A percentile compares a stretch with the other conserved stretches of the same genome.
phyloP scores from a whole-genome alignment of 2,888 invertebrate species.

The Drosophila sordidula region DNA sequence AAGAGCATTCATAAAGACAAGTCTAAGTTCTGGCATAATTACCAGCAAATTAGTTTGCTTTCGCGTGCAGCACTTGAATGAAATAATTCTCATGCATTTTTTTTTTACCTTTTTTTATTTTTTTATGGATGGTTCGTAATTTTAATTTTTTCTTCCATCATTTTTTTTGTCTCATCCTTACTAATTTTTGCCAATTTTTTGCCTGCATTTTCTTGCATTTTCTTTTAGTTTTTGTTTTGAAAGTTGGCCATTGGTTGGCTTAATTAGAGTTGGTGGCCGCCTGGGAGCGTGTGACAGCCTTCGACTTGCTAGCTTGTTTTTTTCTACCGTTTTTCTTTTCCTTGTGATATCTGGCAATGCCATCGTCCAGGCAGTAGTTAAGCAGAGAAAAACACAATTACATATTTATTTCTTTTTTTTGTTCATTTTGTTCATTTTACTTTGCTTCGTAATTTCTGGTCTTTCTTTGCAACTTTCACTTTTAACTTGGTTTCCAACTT shows the following conservation, averaged over 20 bases:
- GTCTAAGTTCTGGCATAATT: conserved; percentile 53
- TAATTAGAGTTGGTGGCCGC: conserved; percentile 63
- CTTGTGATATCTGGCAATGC: conserved; percentile 38
- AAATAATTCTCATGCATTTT: conserved; percentile 56
- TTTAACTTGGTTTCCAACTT: conserved; percentile 59
- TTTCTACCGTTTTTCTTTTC: conserved; percentile 28
- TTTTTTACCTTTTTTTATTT: background rate
- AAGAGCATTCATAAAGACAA: conserved; percentile 51
- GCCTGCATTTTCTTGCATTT: background rate
- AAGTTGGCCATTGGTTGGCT: conserved; percentile 62
- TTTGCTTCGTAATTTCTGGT: conserved; percentile 53
- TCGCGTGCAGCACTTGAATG: conserved; percentile 55
- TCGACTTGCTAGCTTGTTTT: conserved; percentile 17
- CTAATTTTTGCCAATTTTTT: conserved; percentile 31
- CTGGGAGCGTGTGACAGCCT: conserved; percentile 25
- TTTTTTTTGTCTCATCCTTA: conserved; percentile 13
- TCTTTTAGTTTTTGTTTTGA: conserved; percentile 24
- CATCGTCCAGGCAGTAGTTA: conserved; percentile 57
- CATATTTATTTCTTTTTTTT: conserved; percentile 34
- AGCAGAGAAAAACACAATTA: conserved; percentile 61
- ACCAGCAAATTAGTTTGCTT: conserved; percentile 59
- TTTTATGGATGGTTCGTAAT: conserved; percentile 9
- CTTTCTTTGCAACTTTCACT: conserved; percentile 58
- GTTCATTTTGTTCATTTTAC: conserved; percentile 33
- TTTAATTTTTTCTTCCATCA: conserved; percentile 17